Base-by-base conservation (phyloP, 2,797 vertebrate species). In the Hemitrygon akajei region DNA sequence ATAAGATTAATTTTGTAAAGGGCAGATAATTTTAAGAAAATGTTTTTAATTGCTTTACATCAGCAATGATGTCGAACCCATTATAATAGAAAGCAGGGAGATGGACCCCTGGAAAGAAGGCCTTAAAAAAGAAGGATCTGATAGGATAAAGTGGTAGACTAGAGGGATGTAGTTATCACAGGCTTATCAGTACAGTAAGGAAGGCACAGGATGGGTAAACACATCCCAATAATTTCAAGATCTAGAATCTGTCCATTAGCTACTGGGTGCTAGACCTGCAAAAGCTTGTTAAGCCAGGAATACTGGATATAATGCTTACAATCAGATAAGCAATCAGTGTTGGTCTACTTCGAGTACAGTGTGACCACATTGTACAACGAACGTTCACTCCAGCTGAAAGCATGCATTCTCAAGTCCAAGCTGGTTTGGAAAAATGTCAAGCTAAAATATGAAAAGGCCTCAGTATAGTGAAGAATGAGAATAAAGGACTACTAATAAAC, bases 351-450 rank as follows among this genome's bases (percentile, higher is more conserved):
- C 60, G 63, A 89, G 63, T 89, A 20, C 86, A 69, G 66, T 63
- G n/a, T 34, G 34, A 89, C 60, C 86, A 89, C 86, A 20, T 89
- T 37, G n/a, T 89, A 69, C 86, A 89, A 60, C 56, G 56, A 60
- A 69, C 86, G 34, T 89, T 34, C 7, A 34, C n/a, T 37, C 20
- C 34, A 18, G n/a, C 86, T 89, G 86, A 89, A 89, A 89, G 86
- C n/a, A 89, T 37, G 63, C 66, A 89, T 89, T 89, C 86, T 89
- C 84, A 37, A 34, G 63, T 11, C 60, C n/a, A 69, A 34, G n/a
- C 63, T n/a, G 63, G n/a, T 89, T 89, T 89, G 86, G 86, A 89
- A 89, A 89, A 89, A n/a, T 89, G 86, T 89, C 86, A 89, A 89
- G 86, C 18, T 37, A 69, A 89, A 89, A 89, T 89, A 89, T 89